Conservation (phyloP, 1,140 invertebrate genomes). For the Tenebrio molitor region DNA sequence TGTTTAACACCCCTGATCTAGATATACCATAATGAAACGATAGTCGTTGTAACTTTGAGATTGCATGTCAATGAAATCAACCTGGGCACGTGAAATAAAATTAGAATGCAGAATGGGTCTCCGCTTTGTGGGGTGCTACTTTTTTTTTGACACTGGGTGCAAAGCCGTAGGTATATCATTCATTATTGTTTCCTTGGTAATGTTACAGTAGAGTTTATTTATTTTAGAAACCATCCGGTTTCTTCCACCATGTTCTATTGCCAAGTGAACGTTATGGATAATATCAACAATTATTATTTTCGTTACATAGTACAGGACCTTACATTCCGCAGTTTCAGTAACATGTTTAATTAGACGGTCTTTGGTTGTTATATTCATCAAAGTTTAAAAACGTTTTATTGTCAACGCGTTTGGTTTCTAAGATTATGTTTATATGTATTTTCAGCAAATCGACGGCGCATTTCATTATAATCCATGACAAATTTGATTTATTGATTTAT, state of each 20-base stretch:
- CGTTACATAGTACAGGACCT: slow-evolving; percentile 12
- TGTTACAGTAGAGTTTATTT: slow-evolving; percentile 47
- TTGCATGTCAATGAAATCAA: too few species aligned
- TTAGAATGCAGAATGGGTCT: slow-evolving; percentile 42
- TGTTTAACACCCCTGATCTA: too few species aligned
- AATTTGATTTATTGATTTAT: too few species aligned
- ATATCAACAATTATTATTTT: slow-evolving; percentile 46
- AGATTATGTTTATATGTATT: too few species aligned
- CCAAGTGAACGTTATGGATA: slow-evolving; percentile 43
- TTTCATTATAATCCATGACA: too few species aligned
- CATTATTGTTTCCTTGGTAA: slow-evolving; percentile 49
- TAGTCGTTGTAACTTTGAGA: too few species aligned
- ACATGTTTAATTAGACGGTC: slow-evolving; percentile 33
- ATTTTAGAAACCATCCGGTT: slow-evolving; percentile 48
- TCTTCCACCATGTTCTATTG: slow-evolving; percentile 48
- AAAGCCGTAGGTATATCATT: slow-evolving; percentile 41
- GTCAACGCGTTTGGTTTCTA: neutral
- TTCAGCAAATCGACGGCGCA: too few species aligned
- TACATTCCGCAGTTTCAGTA: neutral
- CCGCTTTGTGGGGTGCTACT: neutral
- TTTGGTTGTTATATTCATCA: neutral
- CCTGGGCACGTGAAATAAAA: too few species aligned
- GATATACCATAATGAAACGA: too few species aligned
- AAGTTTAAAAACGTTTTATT: neutral
- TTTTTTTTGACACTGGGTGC: slow-evolving; percentile 44